Conservation (phyloP, 2,113 vertebrate genomes). For the Nothocercus julius region DNA sequence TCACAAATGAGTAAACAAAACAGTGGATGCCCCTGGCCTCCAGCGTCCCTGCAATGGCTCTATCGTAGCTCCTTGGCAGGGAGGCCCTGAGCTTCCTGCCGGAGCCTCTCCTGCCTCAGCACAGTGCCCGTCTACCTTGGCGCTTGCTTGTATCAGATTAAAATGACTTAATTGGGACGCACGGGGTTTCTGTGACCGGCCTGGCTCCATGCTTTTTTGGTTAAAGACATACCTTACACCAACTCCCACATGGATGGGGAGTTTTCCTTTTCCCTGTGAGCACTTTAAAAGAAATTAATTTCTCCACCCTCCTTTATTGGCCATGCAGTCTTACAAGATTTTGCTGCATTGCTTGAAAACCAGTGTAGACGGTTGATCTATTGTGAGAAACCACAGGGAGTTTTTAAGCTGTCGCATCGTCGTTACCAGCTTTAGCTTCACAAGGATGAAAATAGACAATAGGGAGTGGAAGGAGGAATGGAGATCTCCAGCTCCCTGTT, state of each 20-base stretch:
- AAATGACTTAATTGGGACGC: slow-evolving; percentile 31
- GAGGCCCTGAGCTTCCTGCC: background rate
- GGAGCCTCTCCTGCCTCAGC: slow-evolving; percentile 13
- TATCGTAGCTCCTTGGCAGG: background rate
- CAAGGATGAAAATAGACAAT: slow-evolving; percentile 34
- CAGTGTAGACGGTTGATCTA: background rate
- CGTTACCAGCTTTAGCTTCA: slow-evolving; percentile 36
- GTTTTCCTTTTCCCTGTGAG: slow-evolving; percentile 35
- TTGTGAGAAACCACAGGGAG: slow-evolving; percentile 49
- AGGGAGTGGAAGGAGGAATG: background rate
- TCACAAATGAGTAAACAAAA: slow-evolving; percentile 40
- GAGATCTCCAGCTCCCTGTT: slow-evolving; percentile 21
- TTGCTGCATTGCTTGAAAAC: slow-evolving; percentile 26
- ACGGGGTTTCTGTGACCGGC: background rate
- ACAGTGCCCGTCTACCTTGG: background rate
- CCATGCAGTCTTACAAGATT: slow-evolving; percentile 28
- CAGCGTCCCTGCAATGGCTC: background rate
- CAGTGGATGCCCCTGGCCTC: background rate
- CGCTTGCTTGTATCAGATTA: background rate
- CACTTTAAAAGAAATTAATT: slow-evolving; percentile 59
- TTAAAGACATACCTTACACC: background rate
- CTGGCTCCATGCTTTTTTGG: background rate
- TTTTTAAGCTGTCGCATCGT: slow-evolving; percentile 3
- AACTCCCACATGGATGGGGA: background rate
- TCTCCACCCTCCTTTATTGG: slow-evolving; percentile 10